Base-by-base conservation (phyloP, 2,113 vertebrate genomes). In the Gopherus evgoodei region DNA sequence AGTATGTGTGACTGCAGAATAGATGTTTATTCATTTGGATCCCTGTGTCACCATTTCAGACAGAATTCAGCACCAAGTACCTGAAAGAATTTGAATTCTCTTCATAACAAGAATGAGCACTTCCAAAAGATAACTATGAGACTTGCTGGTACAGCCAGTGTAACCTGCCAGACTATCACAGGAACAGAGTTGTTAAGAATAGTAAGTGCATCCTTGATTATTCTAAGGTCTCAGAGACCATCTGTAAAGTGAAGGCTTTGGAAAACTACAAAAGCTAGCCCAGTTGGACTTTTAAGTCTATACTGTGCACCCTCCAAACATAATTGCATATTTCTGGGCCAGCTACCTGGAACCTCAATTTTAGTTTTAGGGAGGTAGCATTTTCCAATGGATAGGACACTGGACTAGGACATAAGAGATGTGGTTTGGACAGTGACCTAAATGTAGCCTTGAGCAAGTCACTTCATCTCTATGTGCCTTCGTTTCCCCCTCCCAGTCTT, bases 1-100 rank as follows among this genome's bases (percentile, higher is more conserved):
- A 88, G 47, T 19, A 57, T 90, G 53, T 29, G 78, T 0, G 0
- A 90, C 59, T 69, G 91, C 44, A 3, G 31, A 22, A 84, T 17
- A 56, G 49, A 84, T 47, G 19, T 27, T n/a, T 96, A 85, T 87
- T 84, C 83, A 79, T 89, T 90, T 57, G 92, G 84, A 59, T 76
- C 35, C 1, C 1, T 13, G 21, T 47, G 35, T 38, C 31, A 38
- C 22, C 22, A 27, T 25, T 83, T 88, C 56, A 86, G 95, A 89
- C 10, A 93, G 52, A 92, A 90, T 75, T 85, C 86, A 90, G 27
- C 24, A 82, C 76, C 84, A 83, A 31, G 35, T 92, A 81, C 88
- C 88, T 13, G 79, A 72, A 94, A 94, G 42, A 91, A 80, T 8
- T 38, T 87, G 52, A 86, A 81, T 25, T 47, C 88, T 69, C 53